These are phyloP conservation scores for Delichon dasypus DNA, from an alignment of 2,797 vertebrate species.

Conservation along the genomic window DNA sequence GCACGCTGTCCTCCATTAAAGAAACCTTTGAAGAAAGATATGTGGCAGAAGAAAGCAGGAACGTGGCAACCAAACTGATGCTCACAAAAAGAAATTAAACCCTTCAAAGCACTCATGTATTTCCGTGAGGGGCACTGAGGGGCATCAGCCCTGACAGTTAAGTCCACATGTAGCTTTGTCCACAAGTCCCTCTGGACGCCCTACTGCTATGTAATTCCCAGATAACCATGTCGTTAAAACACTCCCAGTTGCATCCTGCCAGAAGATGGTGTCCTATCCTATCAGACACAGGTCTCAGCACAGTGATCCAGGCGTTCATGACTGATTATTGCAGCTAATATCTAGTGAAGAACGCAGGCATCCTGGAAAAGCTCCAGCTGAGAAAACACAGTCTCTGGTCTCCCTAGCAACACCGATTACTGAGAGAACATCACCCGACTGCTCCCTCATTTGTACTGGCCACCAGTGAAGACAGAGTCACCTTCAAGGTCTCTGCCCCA, in stretches of 20 bases:
- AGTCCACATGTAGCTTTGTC: background rate
- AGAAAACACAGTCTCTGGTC: slow-evolving; percentile 45
- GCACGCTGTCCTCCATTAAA: background rate
- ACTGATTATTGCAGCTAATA: slow-evolving; percentile 62
- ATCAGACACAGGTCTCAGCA: slow-evolving; percentile 45
- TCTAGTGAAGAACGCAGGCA: slow-evolving; percentile 28
- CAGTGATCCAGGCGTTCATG: slow-evolving; percentile 26
- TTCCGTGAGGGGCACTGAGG: background rate
- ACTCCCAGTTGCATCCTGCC: slow-evolving; percentile 27
- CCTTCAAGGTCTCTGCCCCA: slow-evolving; percentile 30
- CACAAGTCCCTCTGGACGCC: background rate
- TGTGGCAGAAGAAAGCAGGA: background rate
- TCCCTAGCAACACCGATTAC: slow-evolving; percentile 50
- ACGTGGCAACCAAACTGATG: background rate
- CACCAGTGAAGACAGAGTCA: slow-evolving; percentile 41
- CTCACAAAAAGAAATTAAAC: background rate
- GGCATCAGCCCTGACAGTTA: background rate
- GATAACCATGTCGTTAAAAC: background rate
- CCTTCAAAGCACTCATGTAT: background rate
- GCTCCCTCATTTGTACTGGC: slow-evolving; percentile 33
- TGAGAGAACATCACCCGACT: slow-evolving; percentile 25
- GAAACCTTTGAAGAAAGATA: background rate
- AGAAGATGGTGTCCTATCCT: slow-evolving; percentile 68
- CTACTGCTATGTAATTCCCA: background rate
- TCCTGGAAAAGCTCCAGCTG: slow-evolving; percentile 48